Evolutionary conservation across 2,113 vertebrate genomes (phyloP).

Genomic region (Bostrychus sinensis): DNA sequence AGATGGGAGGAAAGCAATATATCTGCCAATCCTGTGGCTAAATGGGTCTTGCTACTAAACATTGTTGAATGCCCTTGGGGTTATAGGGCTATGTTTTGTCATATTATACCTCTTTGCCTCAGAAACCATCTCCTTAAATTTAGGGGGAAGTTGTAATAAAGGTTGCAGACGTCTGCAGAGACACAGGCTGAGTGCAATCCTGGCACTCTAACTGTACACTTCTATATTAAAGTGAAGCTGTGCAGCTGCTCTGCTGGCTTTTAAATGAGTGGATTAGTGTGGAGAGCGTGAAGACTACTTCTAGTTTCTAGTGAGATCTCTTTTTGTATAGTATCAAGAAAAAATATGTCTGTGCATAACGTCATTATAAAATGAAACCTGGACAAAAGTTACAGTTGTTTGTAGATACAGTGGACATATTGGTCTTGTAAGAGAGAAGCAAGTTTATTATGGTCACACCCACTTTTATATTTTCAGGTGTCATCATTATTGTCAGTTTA

Average conservation of each 20-base stretch:
- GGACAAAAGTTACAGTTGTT: no score
- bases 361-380: no score
- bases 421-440: no score
- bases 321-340: no score
- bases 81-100: constrained; percentile 91
- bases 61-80: constrained; percentile 79
- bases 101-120: constrained; percentile 94
- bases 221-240: constrained; percentile 84
- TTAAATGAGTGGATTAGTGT: constrained; percentile 63
- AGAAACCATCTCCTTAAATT: constrained; percentile 93
- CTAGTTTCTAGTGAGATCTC: constrained; percentile 1
- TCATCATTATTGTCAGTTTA: no score
- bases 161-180: constrained; percentile 86
- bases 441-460: no score
- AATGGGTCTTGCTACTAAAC: constrained; percentile 68
- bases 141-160: constrained; percentile 89
- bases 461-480: no score
- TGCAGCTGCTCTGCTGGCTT: constrained; percentile 86
- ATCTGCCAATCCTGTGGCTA: constrained; percentile 68
- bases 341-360: no score
- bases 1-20: constrained; percentile 70
- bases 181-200: constrained; percentile 87
- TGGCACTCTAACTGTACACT: constrained; percentile 83
- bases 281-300: constrained; percentile 24
- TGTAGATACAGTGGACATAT: no score